phyloP scores from a whole-genome alignment of 2,113 vertebrate species.

The Mandrillus leucophaeus region DNA sequence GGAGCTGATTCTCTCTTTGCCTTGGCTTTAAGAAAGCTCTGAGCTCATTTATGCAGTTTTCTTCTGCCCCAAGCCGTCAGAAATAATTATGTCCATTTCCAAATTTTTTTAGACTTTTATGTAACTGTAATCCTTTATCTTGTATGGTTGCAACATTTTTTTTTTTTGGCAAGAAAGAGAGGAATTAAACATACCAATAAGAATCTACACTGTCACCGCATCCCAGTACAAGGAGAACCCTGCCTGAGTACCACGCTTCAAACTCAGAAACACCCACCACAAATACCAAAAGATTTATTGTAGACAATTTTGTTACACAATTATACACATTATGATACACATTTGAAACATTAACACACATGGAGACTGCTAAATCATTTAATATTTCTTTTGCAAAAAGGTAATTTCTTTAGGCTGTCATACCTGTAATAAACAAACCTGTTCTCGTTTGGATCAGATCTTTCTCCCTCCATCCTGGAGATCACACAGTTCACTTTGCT shows the following conservation, averaged over 20 bases:
- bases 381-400: slow-evolving; percentile 60
- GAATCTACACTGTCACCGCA: not conserved
- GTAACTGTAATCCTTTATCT: not conserved
- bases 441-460: not conserved
- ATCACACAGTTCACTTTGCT: not conserved
- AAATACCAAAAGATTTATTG: slow-evolving; percentile 84
- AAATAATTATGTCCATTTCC: not conserved
- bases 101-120: not conserved
- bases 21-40: not conserved
- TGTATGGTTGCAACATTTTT: not conserved
- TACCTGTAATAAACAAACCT: not conserved
- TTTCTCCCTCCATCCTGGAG: not conserved
- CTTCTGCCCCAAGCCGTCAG: not conserved
- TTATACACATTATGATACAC: slow-evolving; percentile 84
- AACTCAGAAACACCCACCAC: slow-evolving; percentile 50
- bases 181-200: not conserved
- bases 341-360: slow-evolving; percentile 42
- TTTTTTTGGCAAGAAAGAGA: not conserved
- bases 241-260: not conserved
- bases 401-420: slow-evolving; percentile 4
- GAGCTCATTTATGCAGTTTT: not conserved
- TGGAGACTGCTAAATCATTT: slow-evolving; percentile 24
- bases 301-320: slow-evolving; percentile 83
- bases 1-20: not conserved
- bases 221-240: not conserved